Base-by-base conservation (phyloP, 2,797 vertebrate genomes). In the Coreius guichenoti region DNA sequence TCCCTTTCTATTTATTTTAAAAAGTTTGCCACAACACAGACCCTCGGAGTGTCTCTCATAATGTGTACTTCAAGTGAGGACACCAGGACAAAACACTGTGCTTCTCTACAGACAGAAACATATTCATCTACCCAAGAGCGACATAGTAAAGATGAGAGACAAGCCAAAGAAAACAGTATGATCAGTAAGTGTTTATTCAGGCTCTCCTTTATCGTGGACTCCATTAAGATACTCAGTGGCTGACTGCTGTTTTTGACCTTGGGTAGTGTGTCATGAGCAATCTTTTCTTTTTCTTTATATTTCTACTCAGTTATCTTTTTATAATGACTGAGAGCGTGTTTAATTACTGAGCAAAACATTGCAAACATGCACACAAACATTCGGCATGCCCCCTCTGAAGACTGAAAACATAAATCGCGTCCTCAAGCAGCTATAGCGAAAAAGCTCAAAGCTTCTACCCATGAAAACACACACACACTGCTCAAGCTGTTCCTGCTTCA, bases 361-460 rank as follows among this genome's bases (percentile, higher is more conserved):
- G 23, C 43, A 81, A 51, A 81, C 70, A 69, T 65, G 51, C 12
- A 65, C 80, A 74, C 54, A 79, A 68, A 68, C 61, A 81, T 65
- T 31, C 80, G 0, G 14, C 39, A 17, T 49, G 26, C 14, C 36
- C 26, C 47, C 36, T 74, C 47, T 61, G 43, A 86, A 63, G 84
- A 89, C 85, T 84, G 54, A 78, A 78, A 86, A 88, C 33, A 85
- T 91, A 89, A 87, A 76, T 89, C 67, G 88, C 82, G 84, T 89
- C 73, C 88, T 65, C 80, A 79, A 82, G 80, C 65, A 8, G 39
- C 23, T 80, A 82, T 86, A n/a, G 76, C 1, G 11, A 39, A 61
- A 45, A 47, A 86, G 21, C 33, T 87, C 33, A 72, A 12, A 77
- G 33, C 67, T 39, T 69, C 9, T 21, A 21, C 67, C 17, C 17